A percentile compares a stretch with the other conserved stretches of the same genome.
Evolutionary conservation across 30 jellyfish, hydroid and myxozoan genomes (phyloP).

Genomic region (Chrysaora quinquecirrha): DNA sequence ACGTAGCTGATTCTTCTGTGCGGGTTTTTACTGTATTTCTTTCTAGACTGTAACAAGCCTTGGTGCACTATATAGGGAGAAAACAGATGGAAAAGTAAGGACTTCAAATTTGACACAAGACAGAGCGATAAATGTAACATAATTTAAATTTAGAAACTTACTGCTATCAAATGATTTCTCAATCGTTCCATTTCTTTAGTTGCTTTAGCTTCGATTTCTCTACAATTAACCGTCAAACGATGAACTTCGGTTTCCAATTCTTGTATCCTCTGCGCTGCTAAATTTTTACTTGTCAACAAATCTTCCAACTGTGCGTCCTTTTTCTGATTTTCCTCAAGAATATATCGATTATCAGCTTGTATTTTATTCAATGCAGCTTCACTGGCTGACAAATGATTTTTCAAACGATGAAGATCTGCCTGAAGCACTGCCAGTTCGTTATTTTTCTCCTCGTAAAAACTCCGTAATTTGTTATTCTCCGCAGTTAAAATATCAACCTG

Average conservation of each 20-base stretch:
- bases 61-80: too few relatives aligned
- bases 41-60: too few relatives aligned
- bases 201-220: constrained; percentile 89
- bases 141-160: too few relatives aligned
- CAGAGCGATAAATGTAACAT: too few relatives aligned
- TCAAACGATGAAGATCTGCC: constrained; percentile 28
- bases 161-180: constrained; percentile 91
- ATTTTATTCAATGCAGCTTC: constrained; percentile 76
- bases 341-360: constrained; percentile 68
- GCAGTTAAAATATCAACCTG: constrained; percentile 19
- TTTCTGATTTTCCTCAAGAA: constrained; percentile 40
- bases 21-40: too few relatives aligned
- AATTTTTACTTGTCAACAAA: neutral
- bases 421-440: constrained; percentile 45
- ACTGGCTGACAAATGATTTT: constrained; percentile 52
- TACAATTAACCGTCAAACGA: constrained; percentile 56
- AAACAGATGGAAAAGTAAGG: too few relatives aligned
- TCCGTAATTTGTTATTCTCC: constrained; percentile 40
- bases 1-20: too few relatives aligned
- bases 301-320: constrained; percentile 50
- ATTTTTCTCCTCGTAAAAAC: constrained; percentile 52
- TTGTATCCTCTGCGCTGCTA: constrained; percentile 52
- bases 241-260: constrained; percentile 70
- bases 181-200: constrained; percentile 90
- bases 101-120: too few relatives aligned